These are phyloP conservation scores for Napeogenes sylphis DNA, from an alignment of 2,888 invertebrate species.

Conservation along the genomic window DNA sequence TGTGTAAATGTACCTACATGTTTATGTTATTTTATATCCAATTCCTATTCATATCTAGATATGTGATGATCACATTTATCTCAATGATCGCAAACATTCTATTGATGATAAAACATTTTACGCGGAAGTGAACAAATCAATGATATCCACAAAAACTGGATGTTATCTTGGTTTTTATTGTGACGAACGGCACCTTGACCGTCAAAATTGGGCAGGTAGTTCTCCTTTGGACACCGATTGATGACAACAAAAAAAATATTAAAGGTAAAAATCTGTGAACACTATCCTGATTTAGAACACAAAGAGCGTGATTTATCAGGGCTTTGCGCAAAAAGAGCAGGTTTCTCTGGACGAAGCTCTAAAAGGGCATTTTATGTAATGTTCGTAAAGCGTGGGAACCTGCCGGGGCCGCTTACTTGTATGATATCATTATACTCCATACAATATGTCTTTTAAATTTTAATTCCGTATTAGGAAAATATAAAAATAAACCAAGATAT, in stretches of 20 bases:
- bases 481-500: background rate
- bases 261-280: constrained; percentile 58
- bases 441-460: background rate
- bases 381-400: constrained; percentile 68
- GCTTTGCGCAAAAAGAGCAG: constrained; percentile 70
- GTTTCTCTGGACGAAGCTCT: constrained; percentile 73
- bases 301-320: constrained; percentile 72
- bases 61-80: too few species aligned
- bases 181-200: constrained; percentile 72
- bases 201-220: constrained; percentile 72
- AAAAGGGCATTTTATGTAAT: constrained; percentile 72
- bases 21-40: too few species aligned
- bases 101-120: constrained; percentile 37
- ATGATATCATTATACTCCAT: background rate
- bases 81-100: background rate
- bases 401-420: constrained; percentile 6
- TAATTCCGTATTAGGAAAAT: background rate
- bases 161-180: constrained; percentile 65
- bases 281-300: constrained; percentile 54
- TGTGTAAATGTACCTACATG: too few species aligned
- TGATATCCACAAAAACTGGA: constrained; percentile 35
- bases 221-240: constrained; percentile 62
- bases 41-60: too few species aligned
- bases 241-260: constrained; percentile 57
- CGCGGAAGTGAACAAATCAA: constrained; percentile 54